Evolutionary conservation across 1,140 invertebrate species (phyloP), one percentile per base, ranked within the genome.

Genomic region (Bradysia coprophila): DNA sequence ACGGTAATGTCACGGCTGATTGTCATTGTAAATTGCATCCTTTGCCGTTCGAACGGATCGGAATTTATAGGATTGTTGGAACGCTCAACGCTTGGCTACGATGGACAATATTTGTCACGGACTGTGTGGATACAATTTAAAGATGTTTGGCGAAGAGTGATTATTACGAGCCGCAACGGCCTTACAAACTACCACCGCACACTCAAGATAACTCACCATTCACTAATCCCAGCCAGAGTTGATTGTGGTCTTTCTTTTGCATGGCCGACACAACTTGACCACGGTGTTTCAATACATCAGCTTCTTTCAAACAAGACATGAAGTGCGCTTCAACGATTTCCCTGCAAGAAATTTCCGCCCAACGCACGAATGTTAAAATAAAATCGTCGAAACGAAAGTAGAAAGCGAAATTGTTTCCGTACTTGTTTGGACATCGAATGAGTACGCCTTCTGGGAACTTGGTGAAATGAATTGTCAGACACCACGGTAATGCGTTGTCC

Each of bases 241-340:
- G 90, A 62, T 87, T 91, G 55, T 97, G 93, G 55, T 99, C 94
- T 59, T 94, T 94, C 54, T 92, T 92, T 53, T 94, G 90, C 93
- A 98, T 97, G 46, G 72, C 78, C 22, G 86, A 88, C 37, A 96
- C 83, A 10, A 97, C 74, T 62, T 89, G 80, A 4, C 84, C 78
- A 51, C 84, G 72, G 56, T 97, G 93, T 63, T 99, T 99, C 1
- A 98, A 61, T 4, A 89, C 81, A 69, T 98, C 94, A 2, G 95
- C 93, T 71, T 99, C 94, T 66, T 99, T 99, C 8, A 99, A 67
- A 44, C 82, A 85, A 13, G 90, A 84, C 72, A 98, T 81, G 58
- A 93, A 98, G 59, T 91, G 78, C 3, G 90, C 78, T 64, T 96
- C 90, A 8, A 98, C 76, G 10, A 80, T 71, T 55, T 96, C 89